phyloP scores from a whole-genome alignment of 2,888 invertebrate species.

The Tryphoninae sp. region DNA sequence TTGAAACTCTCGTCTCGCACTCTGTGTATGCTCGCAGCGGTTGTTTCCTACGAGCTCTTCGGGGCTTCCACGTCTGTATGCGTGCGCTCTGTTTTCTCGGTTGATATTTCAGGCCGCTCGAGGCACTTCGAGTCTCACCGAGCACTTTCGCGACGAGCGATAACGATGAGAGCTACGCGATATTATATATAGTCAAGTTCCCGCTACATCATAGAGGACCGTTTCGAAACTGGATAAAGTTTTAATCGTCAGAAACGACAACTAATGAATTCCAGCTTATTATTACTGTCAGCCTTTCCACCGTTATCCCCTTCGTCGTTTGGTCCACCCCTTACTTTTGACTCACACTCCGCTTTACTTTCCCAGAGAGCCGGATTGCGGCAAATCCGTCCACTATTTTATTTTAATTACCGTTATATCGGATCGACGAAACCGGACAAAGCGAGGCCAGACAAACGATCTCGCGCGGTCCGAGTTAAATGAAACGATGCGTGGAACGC shows the following conservation, averaged over 20 bases:
- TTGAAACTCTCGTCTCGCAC: slow-evolving; percentile 34
- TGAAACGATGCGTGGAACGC: background rate
- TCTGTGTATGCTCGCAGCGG: background rate
- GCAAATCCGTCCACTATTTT: slow-evolving; percentile 20
- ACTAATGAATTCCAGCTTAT: slow-evolving; percentile 25
- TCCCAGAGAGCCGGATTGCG: background rate
- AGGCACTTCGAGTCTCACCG: slow-evolving; percentile 12
- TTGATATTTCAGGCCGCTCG: slow-evolving; percentile 50
- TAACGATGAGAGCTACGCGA: slow-evolving; percentile 27
- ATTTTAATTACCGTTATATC: slow-evolving; percentile 30
- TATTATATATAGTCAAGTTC: slow-evolving; percentile 1
- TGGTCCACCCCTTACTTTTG: background rate
- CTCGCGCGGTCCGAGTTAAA: background rate
- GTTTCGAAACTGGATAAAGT: slow-evolving; percentile 8
- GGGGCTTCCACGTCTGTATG: slow-evolving; percentile 12
- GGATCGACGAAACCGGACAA: background rate
- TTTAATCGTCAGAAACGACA: slow-evolving; percentile 28
- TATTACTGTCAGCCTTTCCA: slow-evolving; percentile 16
- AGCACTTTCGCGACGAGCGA: slow-evolving; percentile 10
- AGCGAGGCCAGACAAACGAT: background rate
- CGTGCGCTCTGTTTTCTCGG: slow-evolving; percentile 31
- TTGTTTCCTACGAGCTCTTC: slow-evolving; percentile 31
- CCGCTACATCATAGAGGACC: background rate
- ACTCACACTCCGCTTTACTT: slow-evolving; percentile 4
- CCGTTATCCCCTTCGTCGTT: background rate